These are phyloP conservation scores for Thinocorus orbignyianus DNA, from an alignment of 2,113 vertebrate species.

Conservation along the genomic window DNA sequence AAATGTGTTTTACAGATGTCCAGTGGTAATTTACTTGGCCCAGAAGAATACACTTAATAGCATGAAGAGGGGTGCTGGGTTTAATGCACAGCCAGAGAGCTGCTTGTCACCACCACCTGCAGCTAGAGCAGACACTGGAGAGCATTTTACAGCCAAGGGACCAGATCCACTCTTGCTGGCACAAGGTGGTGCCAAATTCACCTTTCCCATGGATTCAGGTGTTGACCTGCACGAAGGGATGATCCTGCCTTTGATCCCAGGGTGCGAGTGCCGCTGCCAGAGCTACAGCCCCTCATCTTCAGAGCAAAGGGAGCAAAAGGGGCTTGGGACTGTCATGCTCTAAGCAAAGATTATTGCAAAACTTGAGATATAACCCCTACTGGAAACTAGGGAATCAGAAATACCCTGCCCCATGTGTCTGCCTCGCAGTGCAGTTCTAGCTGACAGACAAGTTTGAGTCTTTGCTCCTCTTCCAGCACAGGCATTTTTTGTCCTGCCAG, in stretches of 20 bases:
- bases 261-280: rapidly evolving
- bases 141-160: background rate
- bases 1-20: conserved; percentile 70
- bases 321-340: background rate
- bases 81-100: background rate
- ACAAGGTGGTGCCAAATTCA: background rate
- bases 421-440: background rate
- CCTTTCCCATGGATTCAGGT: background rate
- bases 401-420: background rate
- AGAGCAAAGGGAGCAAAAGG: background rate
- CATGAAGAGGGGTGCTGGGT: background rate
- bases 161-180: background rate
- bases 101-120: conserved; percentile 34
- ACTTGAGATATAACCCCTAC: background rate
- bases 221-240: background rate
- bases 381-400: background rate
- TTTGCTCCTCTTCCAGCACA: background rate
- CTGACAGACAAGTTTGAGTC: background rate
- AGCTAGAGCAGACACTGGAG: background rate
- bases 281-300: background rate
- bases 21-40: conserved; percentile 39
- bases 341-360: background rate
- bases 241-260: background rate
- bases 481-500: background rate
- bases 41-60: conserved; percentile 29